Conservation (phyloP, 2,797 vertebrate genomes). For the Pseudochromis fuscus region DNA sequence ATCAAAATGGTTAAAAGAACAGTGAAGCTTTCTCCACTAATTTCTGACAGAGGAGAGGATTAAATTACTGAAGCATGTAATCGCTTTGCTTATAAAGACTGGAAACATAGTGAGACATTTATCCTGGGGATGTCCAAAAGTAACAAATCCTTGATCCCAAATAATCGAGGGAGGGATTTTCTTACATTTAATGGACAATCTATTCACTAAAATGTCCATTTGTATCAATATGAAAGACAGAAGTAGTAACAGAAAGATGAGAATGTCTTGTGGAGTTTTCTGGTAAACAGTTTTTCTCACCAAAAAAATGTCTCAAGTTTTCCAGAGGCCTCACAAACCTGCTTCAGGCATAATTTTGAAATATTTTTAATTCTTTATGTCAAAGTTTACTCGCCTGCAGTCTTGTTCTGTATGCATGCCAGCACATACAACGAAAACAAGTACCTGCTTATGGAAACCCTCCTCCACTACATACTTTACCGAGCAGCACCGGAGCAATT, state of each 20-base stretch:
- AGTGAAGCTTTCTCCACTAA: not conserved
- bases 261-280: not conserved
- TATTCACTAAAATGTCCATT: not conserved
- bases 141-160: not conserved
- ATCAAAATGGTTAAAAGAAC: constrained; percentile 2
- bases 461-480: too few species aligned
- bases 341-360: too few species aligned
- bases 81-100: not conserved
- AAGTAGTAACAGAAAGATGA: not conserved
- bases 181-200: not conserved
- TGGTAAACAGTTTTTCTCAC: not conserved
- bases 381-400: not conserved
- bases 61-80: too few species aligned
- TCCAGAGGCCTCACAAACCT: too few species aligned
- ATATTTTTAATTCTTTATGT: not conserved
- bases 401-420: not conserved
- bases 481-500: not conserved
- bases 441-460: not conserved
- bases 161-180: not conserved
- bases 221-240: not conserved
- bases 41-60: not conserved
- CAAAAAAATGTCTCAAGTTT: not conserved
- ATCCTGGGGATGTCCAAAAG: not conserved
- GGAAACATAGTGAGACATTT: not conserved
- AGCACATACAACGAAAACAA: not conserved